Conservation (phyloP, 2,797 vertebrate species). For the Glyptemys insculpta region DNA sequence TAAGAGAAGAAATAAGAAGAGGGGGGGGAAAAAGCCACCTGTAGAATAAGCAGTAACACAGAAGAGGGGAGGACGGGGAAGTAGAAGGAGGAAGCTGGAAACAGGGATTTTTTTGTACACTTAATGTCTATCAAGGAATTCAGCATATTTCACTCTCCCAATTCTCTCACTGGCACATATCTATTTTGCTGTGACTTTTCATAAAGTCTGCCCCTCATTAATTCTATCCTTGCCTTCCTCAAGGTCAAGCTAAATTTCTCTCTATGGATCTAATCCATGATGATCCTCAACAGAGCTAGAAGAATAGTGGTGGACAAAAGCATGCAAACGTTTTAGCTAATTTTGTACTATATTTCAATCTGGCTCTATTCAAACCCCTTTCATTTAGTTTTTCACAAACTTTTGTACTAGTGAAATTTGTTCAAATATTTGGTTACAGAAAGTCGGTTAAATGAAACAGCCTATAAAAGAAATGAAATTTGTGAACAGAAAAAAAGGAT, state of each 20-base stretch:
- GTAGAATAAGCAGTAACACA: not conserved
- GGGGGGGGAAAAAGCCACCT: not conserved
- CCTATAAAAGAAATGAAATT: not conserved
- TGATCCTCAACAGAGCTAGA: not conserved
- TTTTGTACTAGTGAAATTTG: not conserved
- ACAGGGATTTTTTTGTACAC: not conserved
- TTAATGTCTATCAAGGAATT: not conserved
- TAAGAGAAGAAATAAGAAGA: not conserved
- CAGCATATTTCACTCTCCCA: not conserved
- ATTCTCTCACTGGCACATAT: not conserved
- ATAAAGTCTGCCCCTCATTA: not conserved
- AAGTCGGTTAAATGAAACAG: not conserved
- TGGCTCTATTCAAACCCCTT: not conserved
- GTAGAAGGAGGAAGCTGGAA: not conserved
- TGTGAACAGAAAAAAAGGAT: not conserved
- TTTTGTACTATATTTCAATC: not conserved
- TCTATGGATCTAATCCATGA: not conserved
- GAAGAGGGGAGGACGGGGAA: not conserved
- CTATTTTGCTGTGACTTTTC: not conserved
- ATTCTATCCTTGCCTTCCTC: not conserved
- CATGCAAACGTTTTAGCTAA: not conserved
- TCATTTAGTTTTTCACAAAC: not conserved
- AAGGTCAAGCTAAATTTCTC: not conserved
- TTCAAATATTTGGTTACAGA: not conserved
- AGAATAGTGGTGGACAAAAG: not conserved